A percentile compares a stretch with the other conserved stretches of the same genome.
Evolutionary conservation across 2,888 invertebrate genomes (phyloP).

Genomic region (Eremobia ochroleuca): DNA sequence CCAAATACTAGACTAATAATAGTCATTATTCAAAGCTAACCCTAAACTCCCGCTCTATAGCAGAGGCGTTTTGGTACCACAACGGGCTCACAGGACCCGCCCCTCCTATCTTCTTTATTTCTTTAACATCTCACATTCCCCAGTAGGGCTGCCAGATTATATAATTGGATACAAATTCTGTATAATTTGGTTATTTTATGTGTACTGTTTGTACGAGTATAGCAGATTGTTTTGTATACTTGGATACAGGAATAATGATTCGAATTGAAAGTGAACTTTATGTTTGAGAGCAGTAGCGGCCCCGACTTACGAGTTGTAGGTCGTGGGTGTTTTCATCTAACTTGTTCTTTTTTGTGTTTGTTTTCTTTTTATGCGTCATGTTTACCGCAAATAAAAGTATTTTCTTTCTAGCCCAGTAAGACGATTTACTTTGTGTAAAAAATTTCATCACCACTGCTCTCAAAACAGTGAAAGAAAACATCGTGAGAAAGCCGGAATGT

Average conservation of each 20-base stretch:
- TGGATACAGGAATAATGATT: neutral
- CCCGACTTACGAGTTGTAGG: no score
- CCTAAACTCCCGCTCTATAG: slow-evolving; percentile 12
- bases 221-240: neutral
- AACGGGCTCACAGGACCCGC: neutral
- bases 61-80: neutral
- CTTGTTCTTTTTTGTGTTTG: no score
- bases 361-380: no score
- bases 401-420: no score
- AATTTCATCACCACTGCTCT: neutral
- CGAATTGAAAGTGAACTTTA: neutral
- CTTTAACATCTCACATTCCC: neutral
- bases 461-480: neutral
- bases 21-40: slow-evolving; percentile 1
- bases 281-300: neutral
- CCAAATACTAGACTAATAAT: neutral
- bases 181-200: no score
- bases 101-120: slow-evolving; percentile 14
- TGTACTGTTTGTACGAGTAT: neutral
- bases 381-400: no score
- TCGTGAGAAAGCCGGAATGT: neutral
- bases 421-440: no score
- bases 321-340: no score
- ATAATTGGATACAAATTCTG: neutral
- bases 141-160: neutral